These are phyloP conservation scores for Epizoanthus ramosus DNA, from an alignment of 92 coral and sea anemone genomes.

Conservation along the genomic window DNA sequence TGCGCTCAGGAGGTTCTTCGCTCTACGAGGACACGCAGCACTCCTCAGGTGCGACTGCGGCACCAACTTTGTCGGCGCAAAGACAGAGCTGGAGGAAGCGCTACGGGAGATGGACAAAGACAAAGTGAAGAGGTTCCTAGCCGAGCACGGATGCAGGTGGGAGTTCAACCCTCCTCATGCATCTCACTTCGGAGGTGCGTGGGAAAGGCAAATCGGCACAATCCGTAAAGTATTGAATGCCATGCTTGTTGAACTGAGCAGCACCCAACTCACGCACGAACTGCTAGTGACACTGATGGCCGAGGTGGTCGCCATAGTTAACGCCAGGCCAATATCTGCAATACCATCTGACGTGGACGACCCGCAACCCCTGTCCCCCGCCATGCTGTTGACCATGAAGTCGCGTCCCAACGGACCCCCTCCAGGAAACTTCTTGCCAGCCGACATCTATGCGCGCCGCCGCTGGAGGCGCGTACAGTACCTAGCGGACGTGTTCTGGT, in stretches of 20 bases:
- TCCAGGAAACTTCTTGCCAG: constrained; percentile 51
- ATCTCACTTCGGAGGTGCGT: constrained; percentile 26
- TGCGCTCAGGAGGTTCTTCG: constrained; percentile 44
- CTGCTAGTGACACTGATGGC: constrained; percentile 45
- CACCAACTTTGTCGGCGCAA: constrained; percentile 42
- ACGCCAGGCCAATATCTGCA: constrained; percentile 45
- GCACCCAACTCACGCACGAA: constrained; percentile 40
- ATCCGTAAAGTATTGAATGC: constrained; percentile 39
- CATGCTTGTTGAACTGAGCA: constrained; percentile 35
- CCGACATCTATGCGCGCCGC: constrained; percentile 50
- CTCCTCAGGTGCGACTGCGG: constrained; percentile 46
- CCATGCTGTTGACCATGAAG: constrained; percentile 48
- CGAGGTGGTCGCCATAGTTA: constrained; percentile 39
- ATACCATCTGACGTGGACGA: constrained; percentile 48
- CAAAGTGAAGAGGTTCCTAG: not conserved
- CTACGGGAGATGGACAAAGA: constrained; percentile 8
- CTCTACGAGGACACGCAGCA: constrained; percentile 33
- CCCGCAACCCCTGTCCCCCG: constrained; percentile 46
- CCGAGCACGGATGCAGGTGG: constrained; percentile 26
- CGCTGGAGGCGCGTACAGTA: constrained; percentile 50
- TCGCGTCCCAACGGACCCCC: constrained; percentile 48
- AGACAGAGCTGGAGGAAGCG: constrained; percentile 11
- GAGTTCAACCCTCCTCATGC: constrained; percentile 32
- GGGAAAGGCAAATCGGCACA: constrained; percentile 52
- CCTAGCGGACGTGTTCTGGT: constrained; percentile 51